These are phyloP conservation scores for Stichopus horrens DNA, from an alignment of 53 echinoderm and acorn worm genomes.

Conservation along the genomic window DNA sequence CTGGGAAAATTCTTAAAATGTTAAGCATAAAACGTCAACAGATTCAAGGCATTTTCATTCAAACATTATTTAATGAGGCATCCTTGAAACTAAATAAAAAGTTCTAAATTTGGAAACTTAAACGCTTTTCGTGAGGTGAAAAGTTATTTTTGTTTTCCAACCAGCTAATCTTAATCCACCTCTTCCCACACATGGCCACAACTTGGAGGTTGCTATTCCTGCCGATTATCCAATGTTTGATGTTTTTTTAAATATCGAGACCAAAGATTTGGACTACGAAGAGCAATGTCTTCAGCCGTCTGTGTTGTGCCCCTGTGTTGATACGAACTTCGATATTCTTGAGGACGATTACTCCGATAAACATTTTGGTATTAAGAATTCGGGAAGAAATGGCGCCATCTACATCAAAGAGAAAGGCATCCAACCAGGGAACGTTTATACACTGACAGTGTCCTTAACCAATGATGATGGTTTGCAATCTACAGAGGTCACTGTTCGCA, in stretches of 20 bases:
- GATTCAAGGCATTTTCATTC: too few relatives aligned
- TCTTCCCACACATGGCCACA: not conserved
- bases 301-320: not conserved
- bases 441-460: not conserved
- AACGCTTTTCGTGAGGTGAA: too few relatives aligned
- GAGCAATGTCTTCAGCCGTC: not conserved
- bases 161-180: not conserved
- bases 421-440: slow-evolving; percentile 3
- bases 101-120: too few relatives aligned
- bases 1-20: too few relatives aligned
- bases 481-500: not conserved
- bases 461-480: not conserved
- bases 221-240: slow-evolving; percentile 3
- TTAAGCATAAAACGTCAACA: too few relatives aligned
- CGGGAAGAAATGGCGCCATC: slow-evolving; percentile 13
- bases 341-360: not conserved
- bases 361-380: not conserved
- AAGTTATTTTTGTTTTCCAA: not conserved
- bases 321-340: slow-evolving; percentile 8
- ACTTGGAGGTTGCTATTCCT: slow-evolving; percentile 11
- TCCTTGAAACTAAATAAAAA: too few relatives aligned
- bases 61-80: too few relatives aligned
- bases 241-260: slow-evolving; percentile 15
- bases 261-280: slow-evolving; percentile 16
- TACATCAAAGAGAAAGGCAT: not conserved